Evolutionary conservation across 2,797 vertebrate species (phyloP), one percentile per base, ranked within the genome.

Genomic region (Amphiprion clarkii): DNA sequence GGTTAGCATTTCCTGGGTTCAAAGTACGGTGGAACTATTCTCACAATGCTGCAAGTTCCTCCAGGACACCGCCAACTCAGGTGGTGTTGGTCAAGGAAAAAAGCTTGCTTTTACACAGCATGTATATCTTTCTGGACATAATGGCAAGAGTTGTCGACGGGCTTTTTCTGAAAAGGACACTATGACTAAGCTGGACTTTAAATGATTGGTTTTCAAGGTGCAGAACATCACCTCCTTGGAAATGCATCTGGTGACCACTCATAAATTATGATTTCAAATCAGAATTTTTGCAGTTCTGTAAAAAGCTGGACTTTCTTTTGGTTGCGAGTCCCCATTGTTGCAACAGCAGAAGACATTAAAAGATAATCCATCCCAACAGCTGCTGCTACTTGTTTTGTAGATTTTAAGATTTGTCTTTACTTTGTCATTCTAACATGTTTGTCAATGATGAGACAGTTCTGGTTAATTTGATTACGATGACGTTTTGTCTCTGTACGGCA

Each of bases 91-190:
- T 72, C 4, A 11, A 21, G 55, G 23, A 58, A 69, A 21, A 39
- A 36, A 11, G 19, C 46, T 40, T 2, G 5, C 21, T 29, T 64
- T 39, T 51, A 51, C 8, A 51, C 5, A 12, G 48, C 11, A 8
- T 21, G 14, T 48, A 19, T 8, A n/a, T 48, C n/a, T 21, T 51
- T 51, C 21, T 51, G 48, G 48, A 74, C 14, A 9, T 48, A 46
- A 31, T 33, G 36, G 49, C 23, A 5, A 53, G 10, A 21, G 6
- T 19, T 23, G n/a, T 42, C n/a, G 8, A 57, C 17, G 2, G 10
- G 13, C 46, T 44, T 64, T 54, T 14, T 6, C 25, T 55, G 19
- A 69, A 65, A 72, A 53, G 29, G 21, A 64, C 19, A 61, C 39
- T 61, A 49, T n/a, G 16, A 52, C 44, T 40, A 31, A 4, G 46